Base-by-base conservation (phyloP, 1,140 invertebrate species). In the Trichonephila inaurata region DNA sequence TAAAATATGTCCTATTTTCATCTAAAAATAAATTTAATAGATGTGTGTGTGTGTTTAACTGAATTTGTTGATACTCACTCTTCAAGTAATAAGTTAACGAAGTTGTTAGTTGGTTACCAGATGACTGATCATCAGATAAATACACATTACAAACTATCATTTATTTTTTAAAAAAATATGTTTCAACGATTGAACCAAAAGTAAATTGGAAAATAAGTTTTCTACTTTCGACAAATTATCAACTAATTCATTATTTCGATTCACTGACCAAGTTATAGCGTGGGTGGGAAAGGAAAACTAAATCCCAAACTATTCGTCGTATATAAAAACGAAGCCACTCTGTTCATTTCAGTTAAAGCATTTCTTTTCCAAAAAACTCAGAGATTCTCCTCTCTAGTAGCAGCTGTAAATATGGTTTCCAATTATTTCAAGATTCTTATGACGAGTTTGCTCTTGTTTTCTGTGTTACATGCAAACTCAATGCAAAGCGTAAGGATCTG, bases 401-500 rank as follows among this genome's bases (percentile, higher is more conserved):
- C 19, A n/a, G 10, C 16, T 18, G 3, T 18, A 69, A 69, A 69
- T 69, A 69, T 69, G 66, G 16, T 69, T n/a, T 24, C 7, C 66
- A n/a, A 7, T 24, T n/a, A 69, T 24, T 69, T 69, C 66, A 69
- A 69, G 24, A 69, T 69, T 5, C 24, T 69, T 8, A 24, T 69
- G 19, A 69, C 24, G 24, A 69, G 66, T 69, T 69, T 91, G 1
- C n/a, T 91, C 16, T 10, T 40, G 2, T 33, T 91, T 18, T 60
- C 69, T 1, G 0, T 51, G 19, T 28, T 82, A 5, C 66, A 81
- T 21, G 77, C 12, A 21, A 33, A 61, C 8, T 21, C 4, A 14
- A 60, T 44, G 8, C 19, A 83, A 85, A 60, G 91, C 0, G 62
- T 92, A 12, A 19, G 91, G 18, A 19, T 85, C 33, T 92, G 91